Evolutionary conservation across 2,888 invertebrate genomes (phyloP), one percentile per base, ranked within the genome.

Genomic region (Thereva unica): DNA sequence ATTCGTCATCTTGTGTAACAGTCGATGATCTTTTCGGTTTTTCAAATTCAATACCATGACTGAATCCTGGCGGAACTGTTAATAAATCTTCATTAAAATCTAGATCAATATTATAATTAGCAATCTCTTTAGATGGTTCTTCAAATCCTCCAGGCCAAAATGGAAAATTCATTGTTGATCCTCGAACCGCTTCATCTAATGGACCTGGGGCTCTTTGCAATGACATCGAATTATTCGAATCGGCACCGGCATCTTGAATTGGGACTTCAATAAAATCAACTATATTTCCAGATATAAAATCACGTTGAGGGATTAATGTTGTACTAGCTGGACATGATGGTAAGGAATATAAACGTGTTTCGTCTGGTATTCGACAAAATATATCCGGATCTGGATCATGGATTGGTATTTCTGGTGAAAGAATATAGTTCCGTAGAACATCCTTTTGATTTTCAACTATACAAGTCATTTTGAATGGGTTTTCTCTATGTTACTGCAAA

Each of bases 71-170:
- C 0, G 91, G 87, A 67, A 85, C 81, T 3, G 84, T 84, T 4
- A 87, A 74, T 34, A 65, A 40, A 37, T 34, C 10, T 1, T 55
- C 49, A 4, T 34, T 35, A 9, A 56, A 4, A 41, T 50, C 42
- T 8, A 61, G 9, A 41, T 76, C 78, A 69, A 77, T 73, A 35
- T 78, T 76, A 2, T 81, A 71, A 56, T 81, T 77, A 10, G 83
- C 76, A 68, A 85, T 79, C 71, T 83, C 83, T 12, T 75, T 73
- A 49, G 82, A 80, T 0, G 85, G 84, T 55, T 85, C 82, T 70
- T 87, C 84, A 77, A 93, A 90, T 2, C 93, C 91, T 54, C 92
- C 95, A 0, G 95, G 95, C 85, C 92, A 87, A 78, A 96, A 96
- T 0, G 93, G 94, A 76, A 87, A 89, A 77, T 92, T 93, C 68